These are phyloP conservation scores for Actenoides lindsayi DNA, from an alignment of 2,113 vertebrate genomes.

Conservation along the genomic window DNA sequence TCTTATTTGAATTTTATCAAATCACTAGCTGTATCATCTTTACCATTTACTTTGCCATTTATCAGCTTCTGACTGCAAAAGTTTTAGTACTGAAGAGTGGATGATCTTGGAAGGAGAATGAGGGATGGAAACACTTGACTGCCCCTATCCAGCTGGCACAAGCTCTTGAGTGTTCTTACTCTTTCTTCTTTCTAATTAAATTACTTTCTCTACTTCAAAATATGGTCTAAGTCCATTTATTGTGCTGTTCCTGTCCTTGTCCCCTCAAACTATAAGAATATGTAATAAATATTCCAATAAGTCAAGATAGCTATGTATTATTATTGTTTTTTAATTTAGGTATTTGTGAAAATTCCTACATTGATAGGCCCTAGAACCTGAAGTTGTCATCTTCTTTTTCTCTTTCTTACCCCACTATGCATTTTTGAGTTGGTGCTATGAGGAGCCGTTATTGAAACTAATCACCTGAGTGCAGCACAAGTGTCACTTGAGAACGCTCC, in stretches of 20 bases:
- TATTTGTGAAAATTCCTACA: not conserved
- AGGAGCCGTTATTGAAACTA: not conserved
- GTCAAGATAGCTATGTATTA: not conserved
- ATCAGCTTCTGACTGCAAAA: not conserved
- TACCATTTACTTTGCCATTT: not conserved
- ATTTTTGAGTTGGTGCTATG: not conserved
- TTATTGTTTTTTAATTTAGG: not conserved
- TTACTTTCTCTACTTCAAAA: not conserved
- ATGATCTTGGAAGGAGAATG: not conserved
- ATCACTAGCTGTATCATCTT: not conserved
- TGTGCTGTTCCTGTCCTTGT: not conserved
- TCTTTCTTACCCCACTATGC: not conserved
- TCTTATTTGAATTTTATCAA: not conserved
- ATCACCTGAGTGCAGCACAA: not conserved
- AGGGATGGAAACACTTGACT: not conserved
- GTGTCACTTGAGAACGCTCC: not conserved
- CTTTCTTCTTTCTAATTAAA: not conserved
- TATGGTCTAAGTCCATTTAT: not conserved
- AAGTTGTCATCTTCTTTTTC: not conserved
- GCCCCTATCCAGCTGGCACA: rapidly evolving
- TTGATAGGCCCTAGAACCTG: not conserved
- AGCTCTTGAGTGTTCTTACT: not conserved
- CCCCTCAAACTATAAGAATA: not conserved
- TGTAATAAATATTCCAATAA: not conserved
- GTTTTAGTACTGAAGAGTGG: not conserved